These are phyloP conservation scores for Xenopus petersii DNA, from an alignment of 2,797 vertebrate species.

Conservation along the genomic window DNA sequence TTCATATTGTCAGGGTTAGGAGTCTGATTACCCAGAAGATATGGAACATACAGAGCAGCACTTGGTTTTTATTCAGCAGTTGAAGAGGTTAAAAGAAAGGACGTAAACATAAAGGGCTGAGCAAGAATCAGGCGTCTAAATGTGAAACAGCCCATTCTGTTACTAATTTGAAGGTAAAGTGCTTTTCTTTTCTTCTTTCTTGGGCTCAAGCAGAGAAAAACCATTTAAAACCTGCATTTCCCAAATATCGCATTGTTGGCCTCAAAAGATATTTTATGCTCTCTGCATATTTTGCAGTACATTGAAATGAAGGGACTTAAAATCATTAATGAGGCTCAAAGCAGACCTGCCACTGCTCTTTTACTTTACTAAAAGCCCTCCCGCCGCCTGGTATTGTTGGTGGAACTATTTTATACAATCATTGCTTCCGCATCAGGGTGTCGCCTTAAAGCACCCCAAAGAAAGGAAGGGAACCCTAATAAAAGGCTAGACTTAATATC, in stretches of 20 bases:
- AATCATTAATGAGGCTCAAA: constrained; percentile 43
- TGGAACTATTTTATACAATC: constrained; percentile 29
- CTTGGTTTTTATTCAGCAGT: background rate
- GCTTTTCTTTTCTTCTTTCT: constrained; percentile 34
- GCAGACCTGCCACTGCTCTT: constrained; percentile 38
- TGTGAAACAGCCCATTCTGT: constrained; percentile 9
- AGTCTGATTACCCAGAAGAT: no score
- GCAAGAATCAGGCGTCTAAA: constrained; percentile 3
- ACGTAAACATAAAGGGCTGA: background rate
- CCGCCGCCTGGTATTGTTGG: constrained; percentile 8
- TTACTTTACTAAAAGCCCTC: constrained; percentile 31
- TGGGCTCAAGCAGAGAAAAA: constrained; percentile 31
- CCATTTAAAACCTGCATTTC: constrained; percentile 32
- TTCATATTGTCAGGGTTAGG: no score
- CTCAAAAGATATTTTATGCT: constrained; percentile 38
- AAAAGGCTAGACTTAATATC: background rate
- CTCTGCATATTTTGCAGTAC: constrained; percentile 28
- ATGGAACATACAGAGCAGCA: no score
- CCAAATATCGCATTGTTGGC: constrained; percentile 35
- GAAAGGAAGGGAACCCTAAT: constrained; percentile 2
- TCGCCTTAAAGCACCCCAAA: constrained; percentile 15
- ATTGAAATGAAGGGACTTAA: constrained; percentile 36
- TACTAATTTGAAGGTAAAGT: constrained; percentile 31
- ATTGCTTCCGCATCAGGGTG: constrained; percentile 19
- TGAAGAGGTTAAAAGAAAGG: constrained; percentile 28